Conservation (phyloP, 2,797 vertebrate genomes). For the Tapera naevia region DNA sequence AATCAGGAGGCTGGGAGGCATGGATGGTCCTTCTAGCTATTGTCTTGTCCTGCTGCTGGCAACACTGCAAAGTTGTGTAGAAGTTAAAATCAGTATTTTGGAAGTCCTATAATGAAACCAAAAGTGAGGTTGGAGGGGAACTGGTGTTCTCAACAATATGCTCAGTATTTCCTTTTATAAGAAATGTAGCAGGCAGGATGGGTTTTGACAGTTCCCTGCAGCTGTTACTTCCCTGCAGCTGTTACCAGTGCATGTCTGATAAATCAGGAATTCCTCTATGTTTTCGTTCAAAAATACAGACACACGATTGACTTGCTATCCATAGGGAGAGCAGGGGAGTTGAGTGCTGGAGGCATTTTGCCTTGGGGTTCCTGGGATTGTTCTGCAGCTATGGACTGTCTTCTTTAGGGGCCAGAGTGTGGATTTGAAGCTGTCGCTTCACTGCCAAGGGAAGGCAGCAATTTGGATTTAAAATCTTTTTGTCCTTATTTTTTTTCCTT, state of each 20-base stretch:
- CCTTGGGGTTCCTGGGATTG: background rate
- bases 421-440: background rate
- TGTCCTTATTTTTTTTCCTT: background rate
- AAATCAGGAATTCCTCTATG: background rate
- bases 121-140: background rate
- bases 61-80: background rate
- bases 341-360: background rate
- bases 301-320: background rate
- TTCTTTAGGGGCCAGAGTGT: background rate
- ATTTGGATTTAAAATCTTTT: background rate
- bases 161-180: background rate
- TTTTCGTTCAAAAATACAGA: background rate
- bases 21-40: background rate
- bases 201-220: background rate
- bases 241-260: background rate
- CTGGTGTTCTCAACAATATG: background rate
- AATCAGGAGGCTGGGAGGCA: background rate
- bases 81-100: background rate
- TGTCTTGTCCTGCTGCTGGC: background rate
- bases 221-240: background rate
- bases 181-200: background rate
- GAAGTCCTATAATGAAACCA: background rate
- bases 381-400: background rate
- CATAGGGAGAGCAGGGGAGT: background rate
- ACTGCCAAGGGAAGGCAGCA: background rate